A percentile compares a stretch with the other conserved stretches of the same genome.
Conservation (phyloP, 2,113 vertebrate species). For the Cyprinodon brontotheroides region DNA sequence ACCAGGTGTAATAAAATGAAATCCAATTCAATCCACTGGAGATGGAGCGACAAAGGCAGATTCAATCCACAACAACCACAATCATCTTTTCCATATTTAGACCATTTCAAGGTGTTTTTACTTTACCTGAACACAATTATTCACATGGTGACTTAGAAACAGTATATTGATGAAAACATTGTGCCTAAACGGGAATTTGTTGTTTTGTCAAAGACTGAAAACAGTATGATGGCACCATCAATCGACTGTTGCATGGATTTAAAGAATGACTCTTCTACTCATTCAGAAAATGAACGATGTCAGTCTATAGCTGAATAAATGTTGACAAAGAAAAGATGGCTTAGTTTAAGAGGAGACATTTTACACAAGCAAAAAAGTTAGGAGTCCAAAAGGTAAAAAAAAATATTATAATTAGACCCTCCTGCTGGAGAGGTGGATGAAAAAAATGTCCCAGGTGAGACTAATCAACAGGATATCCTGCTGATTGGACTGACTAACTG, state of each 20-base stretch:
- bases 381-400: neutral
- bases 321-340: neutral
- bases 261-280: neutral
- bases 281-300: neutral
- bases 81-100: neutral
- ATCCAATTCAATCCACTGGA: neutral
- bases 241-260: neutral
- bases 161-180: neutral
- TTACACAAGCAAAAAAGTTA: neutral
- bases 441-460: neutral
- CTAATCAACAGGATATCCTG: neutral
- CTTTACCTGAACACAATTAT: neutral
- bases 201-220: neutral
- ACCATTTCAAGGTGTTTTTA: neutral
- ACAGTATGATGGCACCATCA: neutral
- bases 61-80: neutral
- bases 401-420: neutral
- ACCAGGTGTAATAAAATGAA: neutral
- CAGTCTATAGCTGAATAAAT: neutral
- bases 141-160: neutral
- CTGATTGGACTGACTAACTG: neutral
- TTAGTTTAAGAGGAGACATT: too few relatives aligned
- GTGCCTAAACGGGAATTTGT: too few relatives aligned
- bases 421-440: neutral
- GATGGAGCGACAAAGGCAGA: neutral